Base-by-base conservation (phyloP, 2,888 invertebrate species). In the Polymixis flavicincta region DNA sequence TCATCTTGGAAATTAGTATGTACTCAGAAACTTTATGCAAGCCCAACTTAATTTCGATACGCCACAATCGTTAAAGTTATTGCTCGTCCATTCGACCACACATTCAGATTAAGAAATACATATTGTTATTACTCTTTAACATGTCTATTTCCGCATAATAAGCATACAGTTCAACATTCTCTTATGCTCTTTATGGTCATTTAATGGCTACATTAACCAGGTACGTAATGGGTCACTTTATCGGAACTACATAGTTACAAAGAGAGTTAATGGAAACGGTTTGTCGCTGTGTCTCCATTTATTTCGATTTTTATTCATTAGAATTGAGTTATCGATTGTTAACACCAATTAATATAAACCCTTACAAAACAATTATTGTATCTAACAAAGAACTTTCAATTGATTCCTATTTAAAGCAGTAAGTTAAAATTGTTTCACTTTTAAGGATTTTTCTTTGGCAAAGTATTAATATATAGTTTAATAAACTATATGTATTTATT, bases 71-170 rank as follows among this genome's bases (percentile, higher is more conserved):
- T 72, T 48, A 76, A 82, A 67, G n/a, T 60, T 60, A 63, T 71
- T 72, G 50, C 67, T 68, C 67, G 17, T 69, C 37, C 14, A 50
- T 73, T 72, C 71, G 78, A 57, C 69, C 74, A 76, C 71, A 77
- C 60, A 71, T 66, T 69, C 9, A 52, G 11, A 74, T 83, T 73
- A 37, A 61, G 73, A 82, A 83, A 86, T 52, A 63, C 32, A 37
- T 63, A 48, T 37, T 37, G 37, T 66, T 54, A 68, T 59, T 28
- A 54, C 25, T 61, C 28, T 42, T 64, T 60, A 55, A 76, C 11
- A 55, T 68, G 37, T 66, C 37, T 64, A 54, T 85, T 85, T 77
- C 76, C 77, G 55, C 50, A 59, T 68, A 68, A 79, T 77, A 72
- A 76, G 64, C 54, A 64, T 59, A 28, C 32, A 70, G 74, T 72